phyloP scores from a whole-genome alignment of 2,113 vertebrate species.

The Clarias gariepinus region DNA sequence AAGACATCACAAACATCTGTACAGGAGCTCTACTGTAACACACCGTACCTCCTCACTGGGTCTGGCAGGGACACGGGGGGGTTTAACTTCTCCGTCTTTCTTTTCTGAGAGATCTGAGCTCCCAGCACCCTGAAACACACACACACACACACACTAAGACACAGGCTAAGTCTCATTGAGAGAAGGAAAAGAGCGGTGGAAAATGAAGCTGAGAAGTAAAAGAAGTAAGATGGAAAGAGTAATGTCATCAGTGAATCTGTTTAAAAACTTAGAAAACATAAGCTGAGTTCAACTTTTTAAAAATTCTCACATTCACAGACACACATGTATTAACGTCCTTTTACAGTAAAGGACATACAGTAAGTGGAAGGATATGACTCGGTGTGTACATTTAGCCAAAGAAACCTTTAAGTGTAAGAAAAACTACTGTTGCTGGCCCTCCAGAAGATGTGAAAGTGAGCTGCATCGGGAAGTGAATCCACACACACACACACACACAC shows the following conservation, averaged over 20 bases:
- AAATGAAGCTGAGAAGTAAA: no score
- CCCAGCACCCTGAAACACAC: slow-evolving; percentile 22
- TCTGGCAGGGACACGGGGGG: slow-evolving; percentile 50
- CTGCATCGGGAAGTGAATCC: not conserved
- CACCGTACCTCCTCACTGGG: slow-evolving; percentile 56
- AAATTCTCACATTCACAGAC: not conserved
- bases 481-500: not conserved
- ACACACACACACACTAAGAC: no score
- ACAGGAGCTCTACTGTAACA: not conserved
- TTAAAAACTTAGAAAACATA: no score
- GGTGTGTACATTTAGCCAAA: no score
- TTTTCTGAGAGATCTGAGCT: slow-evolving; percentile 52
- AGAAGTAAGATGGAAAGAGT: no score
- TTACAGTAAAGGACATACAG: not conserved
- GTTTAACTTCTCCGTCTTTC: slow-evolving; percentile 51
- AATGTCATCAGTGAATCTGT: no score
- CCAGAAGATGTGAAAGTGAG: not conserved
- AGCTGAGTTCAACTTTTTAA: no score
- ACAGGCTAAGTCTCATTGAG: no score
- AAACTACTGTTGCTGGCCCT: no score
- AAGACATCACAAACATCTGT: not conserved
- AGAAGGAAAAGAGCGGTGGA: no score
- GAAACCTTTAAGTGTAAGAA: no score
- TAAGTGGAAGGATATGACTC: no score
- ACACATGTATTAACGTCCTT: not conserved